These are phyloP conservation scores for Etheostoma nigrum DNA, from an alignment of 2,797 vertebrate species.

Conservation along the genomic window DNA sequence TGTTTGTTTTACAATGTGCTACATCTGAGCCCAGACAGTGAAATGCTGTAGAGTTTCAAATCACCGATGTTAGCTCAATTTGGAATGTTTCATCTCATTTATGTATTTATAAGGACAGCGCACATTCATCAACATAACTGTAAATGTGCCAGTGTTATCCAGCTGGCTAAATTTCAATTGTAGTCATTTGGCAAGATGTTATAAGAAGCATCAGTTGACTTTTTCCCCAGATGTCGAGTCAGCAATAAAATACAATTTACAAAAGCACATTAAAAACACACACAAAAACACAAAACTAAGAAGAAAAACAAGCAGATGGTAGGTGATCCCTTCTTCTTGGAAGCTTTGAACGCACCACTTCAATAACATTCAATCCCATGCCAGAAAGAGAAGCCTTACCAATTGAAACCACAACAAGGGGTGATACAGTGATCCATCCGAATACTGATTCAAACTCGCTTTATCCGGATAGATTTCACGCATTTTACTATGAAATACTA, in stretches of 20 bases:
- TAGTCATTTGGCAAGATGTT: too few species aligned
- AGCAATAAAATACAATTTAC: too few species aligned
- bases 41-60: conserved; percentile 26
- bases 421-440: too few species aligned
- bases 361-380: conserved; percentile 6
- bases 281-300: too few species aligned
- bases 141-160: too few species aligned
- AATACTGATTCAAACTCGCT: not conserved
- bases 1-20: conserved; percentile 46
- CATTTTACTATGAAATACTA: not conserved
- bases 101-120: too few species aligned
- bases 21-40: conserved; percentile 41
- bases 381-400: not conserved
- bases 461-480: not conserved
- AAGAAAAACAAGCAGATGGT: conserved; percentile 45
- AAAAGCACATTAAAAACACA: too few species aligned
- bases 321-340: conserved; percentile 34
- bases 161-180: too few species aligned
- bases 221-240: too few species aligned
- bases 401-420: not conserved
- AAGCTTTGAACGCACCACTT: conserved; percentile 6
- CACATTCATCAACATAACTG: too few species aligned
- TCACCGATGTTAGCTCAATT: conserved; percentile 27
- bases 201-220: too few species aligned
- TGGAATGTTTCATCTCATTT: not conserved